phyloP scores from a whole-genome alignment of 1,140 invertebrate species.

The Drosophila tristis region DNA sequence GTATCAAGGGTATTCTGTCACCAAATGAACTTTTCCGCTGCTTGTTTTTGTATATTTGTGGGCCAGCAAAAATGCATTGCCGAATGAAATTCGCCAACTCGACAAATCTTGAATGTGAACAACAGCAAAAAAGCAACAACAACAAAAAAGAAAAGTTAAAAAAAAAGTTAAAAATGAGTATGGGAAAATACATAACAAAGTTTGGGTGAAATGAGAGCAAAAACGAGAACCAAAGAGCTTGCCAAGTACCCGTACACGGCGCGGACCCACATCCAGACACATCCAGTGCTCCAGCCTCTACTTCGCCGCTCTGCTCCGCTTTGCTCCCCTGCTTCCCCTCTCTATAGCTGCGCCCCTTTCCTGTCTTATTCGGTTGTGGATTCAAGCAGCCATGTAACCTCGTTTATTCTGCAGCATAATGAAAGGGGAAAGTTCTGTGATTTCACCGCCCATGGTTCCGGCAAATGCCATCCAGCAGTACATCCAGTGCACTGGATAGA shows the following conservation, averaged over 20 bases:
- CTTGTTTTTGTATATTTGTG: slow-evolving; percentile 7
- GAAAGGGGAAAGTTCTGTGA: slow-evolving; percentile 62
- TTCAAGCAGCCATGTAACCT: slow-evolving; percentile 66
- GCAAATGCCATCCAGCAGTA: slow-evolving; percentile 42
- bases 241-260: slow-evolving; percentile 27
- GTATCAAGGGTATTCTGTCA: no score
- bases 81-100: slow-evolving; percentile 57
- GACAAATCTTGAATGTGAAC: slow-evolving; percentile 47
- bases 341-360: slow-evolving; percentile 33
- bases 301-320: not conserved
- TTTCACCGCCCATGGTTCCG: slow-evolving; percentile 62
- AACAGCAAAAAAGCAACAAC: slow-evolving; percentile 18
- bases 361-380: slow-evolving; percentile 65
- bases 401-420: slow-evolving; percentile 73
- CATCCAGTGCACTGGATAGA: slow-evolving; percentile 5
- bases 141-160: slow-evolving; percentile 4
- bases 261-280: no score
- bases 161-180: slow-evolving; percentile 40
- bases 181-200: slow-evolving; percentile 50
- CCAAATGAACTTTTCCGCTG: no score
- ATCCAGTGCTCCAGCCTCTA: no score
- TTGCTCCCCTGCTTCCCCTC: not conserved
- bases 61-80: slow-evolving; percentile 45
- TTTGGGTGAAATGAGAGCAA: slow-evolving; percentile 45
- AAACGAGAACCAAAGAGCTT: slow-evolving; percentile 48